These are phyloP conservation scores for Ephialtes manifestator DNA, from an alignment of 2,888 invertebrate genomes.

Conservation along the genomic window DNA sequence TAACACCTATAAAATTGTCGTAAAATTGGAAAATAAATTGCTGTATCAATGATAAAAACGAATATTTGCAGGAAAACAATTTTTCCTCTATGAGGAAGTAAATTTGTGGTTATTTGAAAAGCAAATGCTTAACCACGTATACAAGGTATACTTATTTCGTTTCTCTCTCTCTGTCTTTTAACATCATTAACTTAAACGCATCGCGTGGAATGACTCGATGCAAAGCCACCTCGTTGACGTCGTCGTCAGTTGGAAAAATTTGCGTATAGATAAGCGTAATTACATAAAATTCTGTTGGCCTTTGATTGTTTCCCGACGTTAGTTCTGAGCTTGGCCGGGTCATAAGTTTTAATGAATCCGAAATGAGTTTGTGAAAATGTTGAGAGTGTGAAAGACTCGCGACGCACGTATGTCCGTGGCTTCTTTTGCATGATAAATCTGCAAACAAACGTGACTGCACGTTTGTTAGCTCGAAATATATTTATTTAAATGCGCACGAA, in stretches of 20 bases:
- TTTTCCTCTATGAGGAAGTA: too few species aligned
- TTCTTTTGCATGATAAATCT: neutral
- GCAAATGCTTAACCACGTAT: too few species aligned
- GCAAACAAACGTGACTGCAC: neutral
- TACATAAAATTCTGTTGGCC: neutral
- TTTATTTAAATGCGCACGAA: neutral
- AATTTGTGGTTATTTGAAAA: too few species aligned
- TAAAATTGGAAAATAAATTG: too few species aligned
- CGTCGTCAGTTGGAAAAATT: neutral
- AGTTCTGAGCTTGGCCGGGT: neutral
- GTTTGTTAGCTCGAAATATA: neutral
- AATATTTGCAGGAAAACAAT: too few species aligned
- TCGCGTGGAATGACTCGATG: neutral
- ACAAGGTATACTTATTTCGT: too few species aligned
- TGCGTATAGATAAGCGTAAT: neutral
- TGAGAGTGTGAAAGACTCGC: neutral
- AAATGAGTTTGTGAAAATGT: neutral
- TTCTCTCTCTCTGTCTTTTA: too few species aligned
- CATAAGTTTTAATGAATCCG: conserved; percentile 9
- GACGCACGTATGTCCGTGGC: neutral
- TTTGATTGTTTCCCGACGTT: neutral
- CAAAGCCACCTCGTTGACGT: neutral
- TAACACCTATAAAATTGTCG: too few species aligned
- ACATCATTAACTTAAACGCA: neutral
- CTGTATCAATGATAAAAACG: too few species aligned